Base-by-base conservation (phyloP, 2,797 vertebrate genomes). In the Premnoplex brunnescens region DNA sequence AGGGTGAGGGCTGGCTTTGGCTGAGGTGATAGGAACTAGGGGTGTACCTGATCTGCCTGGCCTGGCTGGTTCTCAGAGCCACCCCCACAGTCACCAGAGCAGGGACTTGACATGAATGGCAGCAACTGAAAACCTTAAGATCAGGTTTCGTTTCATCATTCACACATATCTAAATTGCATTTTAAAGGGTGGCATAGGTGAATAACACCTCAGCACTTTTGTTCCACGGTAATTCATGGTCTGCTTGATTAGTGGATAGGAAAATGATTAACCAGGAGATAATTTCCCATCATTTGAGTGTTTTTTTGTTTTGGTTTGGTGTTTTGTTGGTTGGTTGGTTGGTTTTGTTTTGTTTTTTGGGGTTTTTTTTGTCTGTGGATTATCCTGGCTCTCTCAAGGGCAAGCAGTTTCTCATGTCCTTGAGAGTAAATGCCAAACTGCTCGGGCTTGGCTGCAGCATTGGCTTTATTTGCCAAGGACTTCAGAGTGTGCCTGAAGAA, bases 391-490 rank as follows among this genome's bases (percentile, higher is more conserved):
- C 39, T 88, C 81, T 94, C 83, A 89, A 91, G 94, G 83, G 58
- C 93, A 93, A 80, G 92, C 75, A 91, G 81, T 83, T 96, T 91
- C 87, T 94, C 78, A 81, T 59, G 91, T 96, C 96, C 94, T 96
- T 97, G 94, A 93, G 73, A 88, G 66, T 81, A 90, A 96, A 90
- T 95, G 94, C 96, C 95, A 97, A 81, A 85, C 63, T 73, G 60
- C 80, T 95, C 8, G 28, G 84, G 87, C 90, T 95, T 96, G 96
- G 93, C 95, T 89, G 86, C 28, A 5, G 90, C 7, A 0, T 26
- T 69, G 81, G 63, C 92, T 96, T 73, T 93, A 69, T 91, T 96
- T 97, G 96, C 94, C 96, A 96, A 96, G 90, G 94, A 95, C 92
- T 96, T 95, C 72, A 89, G 94, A 94, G 78, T 1, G 22, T 88